Evolutionary conservation across 1,140 invertebrate species (phyloP), one percentile per base, ranked within the genome.

Genomic region (Coelopa frigida): DNA sequence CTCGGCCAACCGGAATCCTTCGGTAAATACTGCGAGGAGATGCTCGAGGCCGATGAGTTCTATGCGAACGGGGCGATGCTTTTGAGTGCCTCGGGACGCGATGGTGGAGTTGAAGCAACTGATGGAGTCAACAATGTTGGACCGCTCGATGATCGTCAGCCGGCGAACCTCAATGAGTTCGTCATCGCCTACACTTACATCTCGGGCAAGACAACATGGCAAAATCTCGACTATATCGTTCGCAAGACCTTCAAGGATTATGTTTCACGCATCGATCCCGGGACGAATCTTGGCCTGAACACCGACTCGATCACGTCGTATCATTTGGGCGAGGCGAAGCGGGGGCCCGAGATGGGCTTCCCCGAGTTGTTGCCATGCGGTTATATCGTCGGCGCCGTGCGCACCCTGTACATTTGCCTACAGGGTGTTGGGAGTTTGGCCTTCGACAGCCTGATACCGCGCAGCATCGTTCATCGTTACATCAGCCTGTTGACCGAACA

Each of bases 381-480:
- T 17, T 98, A 96, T 57, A 79, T 95, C 12, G 83, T 95, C 12
- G 92, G 92, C 12, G 88, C 91, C 55, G 82, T 85, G 10, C 78
- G 78, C 40, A 82, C 82, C 2, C 72, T 86, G 48, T 91, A 92
- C 52, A 80, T 87, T 44, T 89, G 94, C 53, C 77, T 87, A 48
- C 84, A 85, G 61, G 87, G 87, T 53, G 85, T 98, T 21, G 95
- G 96, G 51, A 89, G 90, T 49, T 73, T 98, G 40, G 89, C 91
- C 0, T 94, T 98, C 65, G 93, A 98, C 67, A 95, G 91, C 17
- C 76, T 98, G 31, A 96, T 98, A 69, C 94, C 95, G 46, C 90
- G 94, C 72, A 88, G 90, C 51, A 94, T 98, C 55, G 84, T 97
- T 40, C 91, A 97, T 72, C 82, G 94, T 68, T 91, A 93, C 56